Base-by-base conservation (phyloP, 2,113 vertebrate genomes). In the Catharus minimus region DNA sequence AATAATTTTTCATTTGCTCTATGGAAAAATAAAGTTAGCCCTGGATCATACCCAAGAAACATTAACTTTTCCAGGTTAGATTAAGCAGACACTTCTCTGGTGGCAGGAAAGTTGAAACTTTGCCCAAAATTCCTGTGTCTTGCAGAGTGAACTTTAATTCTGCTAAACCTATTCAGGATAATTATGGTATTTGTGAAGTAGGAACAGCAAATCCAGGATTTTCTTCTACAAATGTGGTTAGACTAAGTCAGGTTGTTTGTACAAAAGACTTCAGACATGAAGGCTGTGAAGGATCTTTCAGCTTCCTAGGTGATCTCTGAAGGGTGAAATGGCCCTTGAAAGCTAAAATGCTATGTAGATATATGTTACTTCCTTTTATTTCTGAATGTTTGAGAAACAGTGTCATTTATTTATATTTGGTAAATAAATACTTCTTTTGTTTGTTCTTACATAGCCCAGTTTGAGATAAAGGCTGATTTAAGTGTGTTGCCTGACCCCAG, bases 21-120 rank as follows among this genome's bases (percentile, higher is more conserved):
- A 22, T 41, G 69, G 69, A 86, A 89, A 90, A 93, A 82, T 47
- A 93, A 82, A 47, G 43, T 33, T 95, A 78, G 49, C 22, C 23
- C 22, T 84, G 83, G 94, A 74, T 60, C 66, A 18, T 46, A 64
- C 26, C 73, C 89, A 94, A 78, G 41, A 81, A 61, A 78, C 77
- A 86, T 86, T 92, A 92, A 73, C 80, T 92, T 94, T 92, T 90
- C 61, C 77, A 72, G 41, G 65, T 90, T 89, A 86, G 91, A 86
- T 72, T 81, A 92, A 94, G 33, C 83, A 96, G 89, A 92, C 38
- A 52, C 57, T 84, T 77, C 61, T 81, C 46, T 92, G 49, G 33
- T 93, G 65, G 57, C 77, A 88, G 53, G 10, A 46, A 82, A 44
- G 32, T 53, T 93, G 91, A 92, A 93, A 78, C 81, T 75, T 92